Evolutionary conservation across 2,113 vertebrate species (phyloP), one percentile per base, ranked within the genome.

Genomic region (Vanacampus margaritifer): DNA sequence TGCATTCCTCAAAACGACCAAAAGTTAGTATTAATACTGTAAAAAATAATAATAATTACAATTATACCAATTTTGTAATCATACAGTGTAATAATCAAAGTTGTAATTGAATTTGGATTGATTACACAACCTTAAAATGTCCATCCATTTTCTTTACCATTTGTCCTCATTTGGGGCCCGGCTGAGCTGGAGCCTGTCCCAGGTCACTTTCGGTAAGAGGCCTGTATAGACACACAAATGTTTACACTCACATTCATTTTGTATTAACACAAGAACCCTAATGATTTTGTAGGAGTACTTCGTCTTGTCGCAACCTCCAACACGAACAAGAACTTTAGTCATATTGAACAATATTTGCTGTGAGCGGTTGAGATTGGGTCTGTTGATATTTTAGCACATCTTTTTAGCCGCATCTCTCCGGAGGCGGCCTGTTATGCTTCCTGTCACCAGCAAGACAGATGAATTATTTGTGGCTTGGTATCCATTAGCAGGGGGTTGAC

Each of bases 391-490:
- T 28, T 17, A 57, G 54, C 26, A 32, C 26, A 32, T 16, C 13
- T 17, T 32, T 13, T 56, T 21, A 21, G 71, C 64, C 73, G 66
- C 24, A 53, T 35, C 23, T 68, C 74, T 73, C 71, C 65, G 1
- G 32, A 68, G 77, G 73, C 74, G 72, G 71, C 75, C 67, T 76
- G 79, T 66, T 73, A 65, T 65, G 71, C 71, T 76, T 58, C 64
- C 35, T 79, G 83, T 84, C 77, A 80, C 73, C 79, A 79, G 79
- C 71, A 36, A 84, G 77, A 59, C 78, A 71, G 83, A 88, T 88
- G 64, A 88, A 86, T 86, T 85, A 88, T 88, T 89, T 80, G 82
- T 85, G 82, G 86, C 74, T 64, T 85, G 62, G 73, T 83, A 57
- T 84, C 83, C 83, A 87, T 87, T 89, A 89, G 82, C 32, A 6